These are phyloP conservation scores for Mylabris phalerata DNA, from an alignment of 1,140 invertebrate species.

Conservation along the genomic window DNA sequence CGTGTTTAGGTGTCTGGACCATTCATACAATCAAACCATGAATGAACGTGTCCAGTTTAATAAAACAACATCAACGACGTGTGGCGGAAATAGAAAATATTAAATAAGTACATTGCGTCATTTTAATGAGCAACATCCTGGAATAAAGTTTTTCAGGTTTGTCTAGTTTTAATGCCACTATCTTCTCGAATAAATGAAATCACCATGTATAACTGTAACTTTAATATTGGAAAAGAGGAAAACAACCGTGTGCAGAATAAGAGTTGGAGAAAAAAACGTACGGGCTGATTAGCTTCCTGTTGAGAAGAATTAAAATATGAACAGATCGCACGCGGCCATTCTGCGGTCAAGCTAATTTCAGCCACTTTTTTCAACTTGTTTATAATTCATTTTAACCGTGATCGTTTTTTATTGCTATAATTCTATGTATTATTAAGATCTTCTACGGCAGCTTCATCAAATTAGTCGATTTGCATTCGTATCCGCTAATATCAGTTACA, in stretches of 20 bases:
- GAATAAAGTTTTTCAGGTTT: slow-evolving; percentile 26
- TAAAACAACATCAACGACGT: slow-evolving; percentile 7
- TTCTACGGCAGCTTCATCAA: too few relatives aligned
- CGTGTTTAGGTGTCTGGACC: neutral
- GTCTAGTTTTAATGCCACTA: slow-evolving; percentile 28
- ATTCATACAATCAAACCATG: slow-evolving; percentile 1
- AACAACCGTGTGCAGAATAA: neutral
- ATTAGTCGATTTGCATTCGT: slow-evolving; percentile 13
- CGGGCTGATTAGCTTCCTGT: too few relatives aligned
- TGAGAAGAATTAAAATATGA: too few relatives aligned
- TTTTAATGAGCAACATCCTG: slow-evolving; percentile 32
- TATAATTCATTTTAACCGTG: neutral
- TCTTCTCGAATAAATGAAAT: slow-evolving; percentile 26
- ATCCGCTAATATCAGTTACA: slow-evolving; percentile 14
- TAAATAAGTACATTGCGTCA: slow-evolving; percentile 26
- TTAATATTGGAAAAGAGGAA: slow-evolving; percentile 5
- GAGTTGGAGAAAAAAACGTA: too few relatives aligned
- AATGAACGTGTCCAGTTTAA: slow-evolving; percentile 15
- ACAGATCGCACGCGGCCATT: slow-evolving; percentile 1
- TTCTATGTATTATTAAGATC: too few relatives aligned
- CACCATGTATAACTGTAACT: slow-evolving; percentile 22
- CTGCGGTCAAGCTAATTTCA: slow-evolving; percentile 1
- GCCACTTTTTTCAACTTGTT: neutral
- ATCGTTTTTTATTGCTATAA: too few relatives aligned
- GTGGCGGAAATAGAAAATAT: slow-evolving; percentile 23